These are phyloP conservation scores for Orchestes rusci DNA, from an alignment of 2,888 invertebrate species.

Conservation along the genomic window DNA sequence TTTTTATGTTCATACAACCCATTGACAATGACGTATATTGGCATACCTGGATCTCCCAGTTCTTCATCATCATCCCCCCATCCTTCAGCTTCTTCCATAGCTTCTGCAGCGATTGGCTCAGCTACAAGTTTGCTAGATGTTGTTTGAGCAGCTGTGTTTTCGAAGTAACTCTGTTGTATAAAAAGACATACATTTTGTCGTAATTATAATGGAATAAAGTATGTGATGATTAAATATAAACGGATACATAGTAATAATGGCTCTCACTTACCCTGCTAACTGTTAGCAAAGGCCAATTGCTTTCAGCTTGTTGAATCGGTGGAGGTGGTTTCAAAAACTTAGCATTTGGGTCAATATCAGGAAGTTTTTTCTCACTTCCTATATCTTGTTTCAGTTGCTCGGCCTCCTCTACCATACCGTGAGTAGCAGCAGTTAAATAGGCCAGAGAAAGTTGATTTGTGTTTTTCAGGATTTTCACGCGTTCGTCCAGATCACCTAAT, in stretches of 20 bases:
- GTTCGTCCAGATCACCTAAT: constrained; percentile 79
- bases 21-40: too few relatives aligned
- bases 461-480: constrained; percentile 74
- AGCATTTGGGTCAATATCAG: constrained; percentile 68
- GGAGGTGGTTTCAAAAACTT: constrained; percentile 77
- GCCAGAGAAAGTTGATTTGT: constrained; percentile 75
- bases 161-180: constrained; percentile 60
- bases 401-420: constrained; percentile 78
- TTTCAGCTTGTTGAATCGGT: constrained; percentile 84
- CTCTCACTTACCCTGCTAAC: constrained; percentile 70
- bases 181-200: not conserved
- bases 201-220: not conserved
- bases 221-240: not conserved
- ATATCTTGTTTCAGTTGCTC: constrained; percentile 62
- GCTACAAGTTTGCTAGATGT: constrained; percentile 46
- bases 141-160: constrained; percentile 49
- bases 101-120: constrained; percentile 47
- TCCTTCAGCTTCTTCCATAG: constrained; percentile 51
- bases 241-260: too few relatives aligned
- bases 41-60: constrained; percentile 49
- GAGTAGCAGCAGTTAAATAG: constrained; percentile 90
- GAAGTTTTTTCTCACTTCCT: constrained; percentile 47
- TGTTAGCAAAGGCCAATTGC: constrained; percentile 95
- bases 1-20: too few relatives aligned
- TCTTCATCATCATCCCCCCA: constrained; percentile 85